These are phyloP conservation scores for Lateolabrax maculatus DNA, from an alignment of 2,797 vertebrate species.

Conservation along the genomic window DNA sequence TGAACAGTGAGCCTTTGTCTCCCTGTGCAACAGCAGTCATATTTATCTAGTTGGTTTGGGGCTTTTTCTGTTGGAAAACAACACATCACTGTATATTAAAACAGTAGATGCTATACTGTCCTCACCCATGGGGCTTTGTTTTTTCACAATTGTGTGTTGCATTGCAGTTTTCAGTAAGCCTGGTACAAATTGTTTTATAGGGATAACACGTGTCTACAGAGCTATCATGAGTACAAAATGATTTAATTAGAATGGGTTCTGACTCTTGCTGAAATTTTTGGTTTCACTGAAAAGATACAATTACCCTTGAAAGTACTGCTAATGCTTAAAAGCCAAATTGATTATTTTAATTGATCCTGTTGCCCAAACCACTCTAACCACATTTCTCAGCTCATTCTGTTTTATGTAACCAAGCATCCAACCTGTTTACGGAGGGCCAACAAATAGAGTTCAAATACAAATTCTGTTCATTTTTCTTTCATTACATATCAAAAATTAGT, in stretches of 20 bases:
- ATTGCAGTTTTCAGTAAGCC: neutral
- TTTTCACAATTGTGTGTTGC: neutral
- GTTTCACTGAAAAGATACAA: conserved; percentile 2
- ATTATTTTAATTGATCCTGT: conserved; percentile 11
- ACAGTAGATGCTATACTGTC: neutral
- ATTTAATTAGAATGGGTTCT: conserved; percentile 4
- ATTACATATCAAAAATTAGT: neutral
- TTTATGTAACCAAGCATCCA: conserved; percentile 1
- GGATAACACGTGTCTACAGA: neutral
- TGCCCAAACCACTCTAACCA: neutral
- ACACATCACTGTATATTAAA: conserved; percentile 12
- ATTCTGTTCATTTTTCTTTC: neutral
- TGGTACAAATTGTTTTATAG: neutral
- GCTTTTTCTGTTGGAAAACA: conserved; percentile 9
- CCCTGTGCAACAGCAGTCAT: neutral
- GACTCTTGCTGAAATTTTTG: neutral
- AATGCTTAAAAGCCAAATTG: neutral
- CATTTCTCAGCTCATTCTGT: conserved; percentile 2
- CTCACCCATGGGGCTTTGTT: neutral
- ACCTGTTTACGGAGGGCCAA: neutral
- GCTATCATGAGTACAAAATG: neutral
- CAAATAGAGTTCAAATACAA: neutral
- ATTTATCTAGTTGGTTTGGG: conserved; percentile 21
- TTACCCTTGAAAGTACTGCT: neutral
- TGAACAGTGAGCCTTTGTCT: conserved; percentile 31